Percentiles rank a stretch among this genome's conserved stretches.
Conservation (phyloP, 2,797 vertebrate genomes). For the Urophycis tenuis region DNA sequence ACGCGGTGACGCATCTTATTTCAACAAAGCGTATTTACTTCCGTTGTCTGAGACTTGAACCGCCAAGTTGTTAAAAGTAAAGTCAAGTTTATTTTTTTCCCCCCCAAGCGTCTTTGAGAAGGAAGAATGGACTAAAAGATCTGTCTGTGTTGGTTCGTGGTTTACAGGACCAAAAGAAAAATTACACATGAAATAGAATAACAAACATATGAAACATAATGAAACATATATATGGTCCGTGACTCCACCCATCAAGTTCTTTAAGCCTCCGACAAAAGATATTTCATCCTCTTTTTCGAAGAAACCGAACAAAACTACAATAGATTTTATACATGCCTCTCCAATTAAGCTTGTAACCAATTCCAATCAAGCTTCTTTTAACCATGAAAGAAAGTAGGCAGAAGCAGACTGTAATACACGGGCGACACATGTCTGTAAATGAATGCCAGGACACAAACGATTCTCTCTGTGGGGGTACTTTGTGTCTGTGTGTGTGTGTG, state of each 20-base stretch:
- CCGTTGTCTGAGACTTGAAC: neutral
- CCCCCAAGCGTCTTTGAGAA: neutral
- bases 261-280: neutral
- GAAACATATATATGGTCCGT: no score
- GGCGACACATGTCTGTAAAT: neutral
- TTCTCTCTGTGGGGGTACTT: neutral
- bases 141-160: neutral
- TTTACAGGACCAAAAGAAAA: neutral
- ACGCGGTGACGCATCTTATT: neutral
- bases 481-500: neutral
- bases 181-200: no score
- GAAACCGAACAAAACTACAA: neutral
- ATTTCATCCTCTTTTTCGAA: neutral
- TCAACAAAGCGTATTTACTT: neutral
- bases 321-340: neutral
- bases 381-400: neutral
- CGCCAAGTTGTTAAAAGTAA: neutral
- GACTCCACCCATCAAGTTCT: no score
- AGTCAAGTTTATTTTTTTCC: neutral
- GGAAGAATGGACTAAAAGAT: neutral
- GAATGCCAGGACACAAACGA: neutral
- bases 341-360: conserved; percentile 43
- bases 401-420: neutral
- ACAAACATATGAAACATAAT: no score
- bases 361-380: conserved; percentile 30